A percentile compares a stretch with the other conserved stretches of the same genome.
Conservation (phyloP, 2,113 vertebrate genomes). For the Siniperca knerii region DNA sequence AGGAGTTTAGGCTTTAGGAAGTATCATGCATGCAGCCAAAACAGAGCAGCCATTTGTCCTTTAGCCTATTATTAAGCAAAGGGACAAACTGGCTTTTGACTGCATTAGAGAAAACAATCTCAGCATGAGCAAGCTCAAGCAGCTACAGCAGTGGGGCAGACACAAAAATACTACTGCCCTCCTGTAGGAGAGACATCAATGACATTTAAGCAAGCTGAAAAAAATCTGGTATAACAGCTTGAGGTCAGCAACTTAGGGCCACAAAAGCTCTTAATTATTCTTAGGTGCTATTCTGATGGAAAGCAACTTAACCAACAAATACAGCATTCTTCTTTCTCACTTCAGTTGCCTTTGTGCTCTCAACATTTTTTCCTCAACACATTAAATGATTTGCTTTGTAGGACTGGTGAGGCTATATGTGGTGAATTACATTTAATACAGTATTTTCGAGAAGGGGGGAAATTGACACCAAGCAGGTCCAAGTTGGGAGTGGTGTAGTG, state of each 20-base stretch:
- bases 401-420: background rate
- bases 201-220: slow-evolving; percentile 13
- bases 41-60: slow-evolving; percentile 52
- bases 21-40: slow-evolving; percentile 46
- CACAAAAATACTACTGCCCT: background rate
- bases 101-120: slow-evolving; percentile 51
- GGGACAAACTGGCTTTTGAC: slow-evolving; percentile 56
- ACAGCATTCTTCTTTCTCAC: slow-evolving; percentile 10
- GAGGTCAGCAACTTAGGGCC: background rate
- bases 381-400: background rate
- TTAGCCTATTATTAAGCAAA: slow-evolving; percentile 62
- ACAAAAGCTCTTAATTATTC: background rate
- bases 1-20: slow-evolving; percentile 57
- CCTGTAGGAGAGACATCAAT: slow-evolving; percentile 1
- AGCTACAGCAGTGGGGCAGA: slow-evolving; percentile 25
- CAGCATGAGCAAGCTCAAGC: slow-evolving; percentile 42
- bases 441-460: background rate
- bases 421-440: background rate
- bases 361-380: background rate
- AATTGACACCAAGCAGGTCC: background rate
- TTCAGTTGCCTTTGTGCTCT: slow-evolving; percentile 16
- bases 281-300: background rate
- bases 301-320: background rate
- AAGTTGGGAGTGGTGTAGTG: background rate
- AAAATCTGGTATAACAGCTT: slow-evolving; percentile 13